A percentile compares a stretch with the other conserved stretches of the same genome.
Conservation (phyloP, 2,797 vertebrate genomes). For the Eulemur albifrons region DNA sequence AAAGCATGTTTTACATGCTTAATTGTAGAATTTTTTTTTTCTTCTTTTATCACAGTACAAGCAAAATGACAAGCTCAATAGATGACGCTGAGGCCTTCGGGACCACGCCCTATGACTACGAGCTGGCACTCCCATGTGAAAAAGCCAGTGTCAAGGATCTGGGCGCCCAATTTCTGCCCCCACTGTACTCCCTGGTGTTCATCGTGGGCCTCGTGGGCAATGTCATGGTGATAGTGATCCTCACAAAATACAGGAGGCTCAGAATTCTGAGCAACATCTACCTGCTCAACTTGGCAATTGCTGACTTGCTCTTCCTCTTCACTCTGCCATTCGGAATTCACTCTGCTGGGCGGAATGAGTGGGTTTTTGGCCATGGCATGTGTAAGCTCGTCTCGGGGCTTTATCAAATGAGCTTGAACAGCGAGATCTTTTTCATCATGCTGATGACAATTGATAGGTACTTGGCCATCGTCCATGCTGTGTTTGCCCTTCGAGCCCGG, state of each 20-base stretch:
- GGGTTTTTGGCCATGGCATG: slow-evolving; percentile 86
- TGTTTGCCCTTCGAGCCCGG: slow-evolving; percentile 84
- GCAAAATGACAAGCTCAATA: neutral
- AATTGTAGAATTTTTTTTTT: neutral
- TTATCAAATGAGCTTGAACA: slow-evolving; percentile 86
- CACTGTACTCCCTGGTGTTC: slow-evolving; percentile 86
- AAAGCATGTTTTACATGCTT: neutral
- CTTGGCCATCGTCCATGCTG: slow-evolving; percentile 88
- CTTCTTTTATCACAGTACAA: neutral
- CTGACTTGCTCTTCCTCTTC: slow-evolving; percentile 87
- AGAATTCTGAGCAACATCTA: slow-evolving; percentile 89
- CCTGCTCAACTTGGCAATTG: slow-evolving; percentile 88
- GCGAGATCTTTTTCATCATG: slow-evolving; percentile 89
- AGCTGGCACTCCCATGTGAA: neutral
- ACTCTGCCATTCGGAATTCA: slow-evolving; percentile 89
- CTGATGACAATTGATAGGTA: slow-evolving; percentile 91
- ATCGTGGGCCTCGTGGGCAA: slow-evolving; percentile 87
- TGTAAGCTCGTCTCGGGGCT: slow-evolving; percentile 85
- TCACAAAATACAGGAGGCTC: slow-evolving; percentile 80
- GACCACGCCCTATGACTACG: slow-evolving; percentile 61
- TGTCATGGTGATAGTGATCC: slow-evolving; percentile 86
- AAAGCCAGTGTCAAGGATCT: slow-evolving; percentile 3
- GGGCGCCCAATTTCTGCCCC: slow-evolving; percentile 78
- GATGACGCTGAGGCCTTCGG: neutral
- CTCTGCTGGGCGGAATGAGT: slow-evolving; percentile 74